Evolutionary conservation across 1,140 invertebrate genomes (phyloP), one percentile per base, ranked within the genome.

Genomic region (Mycetomoellerius zeteki): DNA sequence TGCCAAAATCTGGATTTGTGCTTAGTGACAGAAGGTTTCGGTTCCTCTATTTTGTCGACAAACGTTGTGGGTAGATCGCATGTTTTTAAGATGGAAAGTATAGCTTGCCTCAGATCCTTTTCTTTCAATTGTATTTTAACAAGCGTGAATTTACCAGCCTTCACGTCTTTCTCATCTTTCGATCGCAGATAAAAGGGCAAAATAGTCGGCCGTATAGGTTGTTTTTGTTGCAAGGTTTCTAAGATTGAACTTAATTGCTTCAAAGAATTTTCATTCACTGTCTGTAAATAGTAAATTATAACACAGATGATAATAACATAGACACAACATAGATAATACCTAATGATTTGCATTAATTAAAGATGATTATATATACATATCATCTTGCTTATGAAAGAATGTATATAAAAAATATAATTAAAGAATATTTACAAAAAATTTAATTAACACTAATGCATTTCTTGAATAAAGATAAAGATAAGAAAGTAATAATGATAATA

Each of bases 181-280:
- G 95, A 95, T 0, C 97, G 96, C 81, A 98, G 95, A 94, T 98
- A 98, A 95, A 98, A 98, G 80, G 96, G 96, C 62, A 98, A 94
- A 47, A 95, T 96, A 33, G 96, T 96, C 64, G 97, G 95, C 76
- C 96, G 92, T 75, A 96, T 93, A 80, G 96, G 95, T 93, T 96
- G 94, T 90, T 96, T 96, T 92, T 96, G 96, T 93, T 98, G 96
- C 86, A 98, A 94, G 81, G 96, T 96, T 94, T 98, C 97, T 88
- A 99, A 94, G 91, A 98, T 97, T 58, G 97, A 97, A 95, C 98
- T 99, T 56, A 99, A 94, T 87, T 97, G 96, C 94, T 99, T 98
- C 84, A 99, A 94, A 2, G 98, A 99, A 93, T 98, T 97, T 95
- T 99, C 98, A 96, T 99, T 99, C 3, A 98, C 97, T 85, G 97